These are phyloP conservation scores for Gambusia affinis DNA, from an alignment of 2,113 vertebrate species.

Conservation along the genomic window DNA sequence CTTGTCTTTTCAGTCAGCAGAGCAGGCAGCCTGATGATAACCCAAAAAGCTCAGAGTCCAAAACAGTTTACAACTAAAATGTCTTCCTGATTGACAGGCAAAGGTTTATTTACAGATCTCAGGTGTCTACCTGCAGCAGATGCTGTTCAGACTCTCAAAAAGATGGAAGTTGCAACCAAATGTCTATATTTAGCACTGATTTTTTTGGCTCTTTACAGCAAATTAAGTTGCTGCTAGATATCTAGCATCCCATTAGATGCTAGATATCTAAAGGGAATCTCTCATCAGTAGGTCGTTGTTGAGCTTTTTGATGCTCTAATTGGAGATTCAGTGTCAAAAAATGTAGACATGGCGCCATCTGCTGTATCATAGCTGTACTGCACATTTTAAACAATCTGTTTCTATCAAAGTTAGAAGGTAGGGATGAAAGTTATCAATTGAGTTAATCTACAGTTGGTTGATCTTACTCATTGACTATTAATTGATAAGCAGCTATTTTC, in stretches of 20 bases:
- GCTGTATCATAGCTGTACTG: conserved; percentile 53
- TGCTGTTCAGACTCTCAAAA: neutral
- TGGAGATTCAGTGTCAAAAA: conserved; percentile 1
- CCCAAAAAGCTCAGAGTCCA: conserved; percentile 5
- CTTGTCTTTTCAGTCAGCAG: conserved; percentile 59
- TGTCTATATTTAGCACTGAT: neutral
- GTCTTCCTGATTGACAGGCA: neutral
- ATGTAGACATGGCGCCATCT: conserved; percentile 67
- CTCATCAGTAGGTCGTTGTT: neutral
- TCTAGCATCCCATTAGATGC: neutral
- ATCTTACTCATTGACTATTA: too few species aligned
- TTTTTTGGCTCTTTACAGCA: neutral
- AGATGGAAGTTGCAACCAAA: neutral
- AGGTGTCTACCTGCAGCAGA: neutral
- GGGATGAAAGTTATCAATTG: too few species aligned
- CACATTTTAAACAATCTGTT: conserved; percentile 32
- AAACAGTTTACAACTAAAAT: neutral
- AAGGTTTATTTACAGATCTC: neutral
- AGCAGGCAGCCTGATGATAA: conserved; percentile 42
- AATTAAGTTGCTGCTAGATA: neutral
- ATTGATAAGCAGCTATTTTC: too few species aligned
- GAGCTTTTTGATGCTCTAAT: conserved; percentile 11
- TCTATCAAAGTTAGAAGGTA: neutral
- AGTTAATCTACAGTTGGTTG: too few species aligned
- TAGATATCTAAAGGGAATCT: neutral